Evolutionary conservation across 2,888 invertebrate species (phyloP).

Genomic region (Pycnomerus fuliginosus): DNA sequence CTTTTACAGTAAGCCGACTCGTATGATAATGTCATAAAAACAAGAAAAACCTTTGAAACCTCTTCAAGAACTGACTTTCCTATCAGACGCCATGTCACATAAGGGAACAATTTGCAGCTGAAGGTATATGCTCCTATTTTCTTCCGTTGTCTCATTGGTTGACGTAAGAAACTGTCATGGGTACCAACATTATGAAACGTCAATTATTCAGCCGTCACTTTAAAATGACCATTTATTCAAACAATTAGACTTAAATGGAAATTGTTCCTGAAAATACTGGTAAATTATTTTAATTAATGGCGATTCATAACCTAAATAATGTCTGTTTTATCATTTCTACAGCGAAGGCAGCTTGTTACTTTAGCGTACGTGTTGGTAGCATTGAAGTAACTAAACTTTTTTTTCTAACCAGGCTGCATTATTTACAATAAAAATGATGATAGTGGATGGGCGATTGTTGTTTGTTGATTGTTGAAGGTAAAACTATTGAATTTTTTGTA

Average conservation of each 20-base stretch:
- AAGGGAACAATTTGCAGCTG: slow-evolving; percentile 56
- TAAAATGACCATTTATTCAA: neutral
- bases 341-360: no score
- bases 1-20: slow-evolving; percentile 71
- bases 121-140: slow-evolving; percentile 53
- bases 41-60: slow-evolving; percentile 64
- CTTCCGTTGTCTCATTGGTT: slow-evolving; percentile 50
- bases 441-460: no score
- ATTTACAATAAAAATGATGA: slow-evolving; percentile 6
- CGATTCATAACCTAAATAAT: neutral
- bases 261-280: neutral
- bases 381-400: slow-evolving; percentile 8
- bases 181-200: slow-evolving; percentile 31
- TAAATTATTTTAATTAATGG: neutral
- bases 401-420: no score
- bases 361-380: slow-evolving; percentile 6
- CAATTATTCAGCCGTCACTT: slow-evolving; percentile 4
- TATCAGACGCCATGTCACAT: slow-evolving; percentile 81
- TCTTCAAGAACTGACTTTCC: slow-evolving; percentile 68
- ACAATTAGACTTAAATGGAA: neutral
- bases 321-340: neutral
- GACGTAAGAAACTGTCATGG: slow-evolving; percentile 42
- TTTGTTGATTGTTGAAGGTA: no score
- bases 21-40: slow-evolving; percentile 74
- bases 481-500: no score